Evolutionary conservation across 2,113 vertebrate genomes (phyloP), one percentile per base, ranked within the genome.

Genomic region (Boulengerochromis microlepis): DNA sequence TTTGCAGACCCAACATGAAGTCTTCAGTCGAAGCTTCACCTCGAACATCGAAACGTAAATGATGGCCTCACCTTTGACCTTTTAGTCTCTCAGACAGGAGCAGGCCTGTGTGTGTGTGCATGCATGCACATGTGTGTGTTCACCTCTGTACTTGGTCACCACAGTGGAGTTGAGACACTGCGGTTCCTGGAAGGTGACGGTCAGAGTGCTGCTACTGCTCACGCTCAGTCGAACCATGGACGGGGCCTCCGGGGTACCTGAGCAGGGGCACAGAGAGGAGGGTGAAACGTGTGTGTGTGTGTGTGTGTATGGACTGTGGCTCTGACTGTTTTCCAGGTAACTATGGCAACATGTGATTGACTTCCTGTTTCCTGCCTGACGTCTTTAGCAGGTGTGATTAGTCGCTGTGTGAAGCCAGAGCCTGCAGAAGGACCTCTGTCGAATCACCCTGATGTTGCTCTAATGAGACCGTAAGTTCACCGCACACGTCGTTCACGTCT

Each of bases 111-210:
- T 33, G 6, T 5, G 56, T 10, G 1, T 45, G 7, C 8, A 8
- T n/a, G n/a, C 38, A 38, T 2, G 2, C 31, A 19, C 10, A 1
- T n/a, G 53, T 69, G 64, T 76, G 24, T 35, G 8, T 24, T 81
- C 64, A 99, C 98, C 98, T 98, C 97, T 98, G 96, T 98, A 99
- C 94, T 97, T 99, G 93, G 98, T 99, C 87, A 99, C 97, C 86
- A 99, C 97, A 33, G 98, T 97, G 69, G 98, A 97, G 89, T 98
- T 98, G 92, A 98, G 96, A 88, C 97, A 97, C 81, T 96, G 96
- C n/a, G 99, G 98, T 92, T 99, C 99, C 88, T 99, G 98, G 93
- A 99, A 99, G 95, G 95, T 97, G 97, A 99, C 97, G 29, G 97
- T 98, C 95, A 99, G 97, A 33, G 98, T 96, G 81, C 96, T 97